Evolutionary conservation across 2,113 vertebrate species (phyloP).

Genomic region (Scolopax mira): DNA sequence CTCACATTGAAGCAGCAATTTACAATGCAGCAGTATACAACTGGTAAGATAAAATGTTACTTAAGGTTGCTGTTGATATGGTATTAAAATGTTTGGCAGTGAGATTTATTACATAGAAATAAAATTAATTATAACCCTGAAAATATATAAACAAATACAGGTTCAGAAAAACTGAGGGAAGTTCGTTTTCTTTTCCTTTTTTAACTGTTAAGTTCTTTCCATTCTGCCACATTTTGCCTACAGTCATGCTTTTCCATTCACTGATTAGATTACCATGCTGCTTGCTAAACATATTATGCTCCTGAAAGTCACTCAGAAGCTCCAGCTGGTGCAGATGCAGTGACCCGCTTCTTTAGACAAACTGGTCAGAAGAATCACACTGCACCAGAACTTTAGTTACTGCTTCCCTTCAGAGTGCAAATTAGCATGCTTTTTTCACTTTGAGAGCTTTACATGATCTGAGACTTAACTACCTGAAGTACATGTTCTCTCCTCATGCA

Average conservation of each 20-base stretch:
- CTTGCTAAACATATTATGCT: slow-evolving; percentile 55
- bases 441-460: neutral
- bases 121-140: neutral
- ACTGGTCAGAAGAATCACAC: neutral
- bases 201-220: neutral
- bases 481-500: neutral
- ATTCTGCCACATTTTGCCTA: slow-evolving; percentile 30
- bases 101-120: neutral
- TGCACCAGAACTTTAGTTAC: neutral
- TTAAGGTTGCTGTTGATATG: neutral
- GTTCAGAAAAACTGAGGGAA: neutral
- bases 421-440: neutral
- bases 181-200: neutral
- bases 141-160: neutral
- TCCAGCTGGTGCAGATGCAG: slow-evolving; percentile 61
- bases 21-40: neutral
- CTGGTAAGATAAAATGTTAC: neutral
- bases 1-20: neutral
- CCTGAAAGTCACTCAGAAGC: slow-evolving; percentile 46
- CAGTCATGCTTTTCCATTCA: slow-evolving; percentile 57
- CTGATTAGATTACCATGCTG: slow-evolving; percentile 61
- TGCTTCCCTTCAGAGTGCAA: slow-evolving; percentile 4
- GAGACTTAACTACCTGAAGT: neutral
- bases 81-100: neutral
- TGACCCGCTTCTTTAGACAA: neutral